Evolutionary conservation across 2,113 vertebrate genomes (phyloP), one percentile per base, ranked within the genome.

Genomic region (Fregetta grallaria): DNA sequence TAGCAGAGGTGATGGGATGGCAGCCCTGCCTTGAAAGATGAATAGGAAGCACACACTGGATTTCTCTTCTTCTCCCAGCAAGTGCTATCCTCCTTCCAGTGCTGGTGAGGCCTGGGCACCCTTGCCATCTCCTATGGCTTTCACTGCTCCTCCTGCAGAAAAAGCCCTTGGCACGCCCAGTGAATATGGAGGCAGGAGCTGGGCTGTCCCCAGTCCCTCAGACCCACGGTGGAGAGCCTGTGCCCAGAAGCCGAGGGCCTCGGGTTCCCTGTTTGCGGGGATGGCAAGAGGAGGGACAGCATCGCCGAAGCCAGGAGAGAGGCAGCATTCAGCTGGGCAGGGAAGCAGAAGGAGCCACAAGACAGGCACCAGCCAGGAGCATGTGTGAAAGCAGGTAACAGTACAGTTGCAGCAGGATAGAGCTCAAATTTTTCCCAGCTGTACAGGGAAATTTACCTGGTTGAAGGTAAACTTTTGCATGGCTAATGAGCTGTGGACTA

Each of bases 191-290:
- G 59, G 10, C 32, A 65, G 55, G 44, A 81, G 26, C 53, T 38
- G 36, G 30, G 47, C 67, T 86, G 8, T 38, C 29, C 21, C 27
- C 44, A 19, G n/a, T 23, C 40, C 27, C 59, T 80, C 68, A 58
- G 47, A 16, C 23, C 27, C n/a, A 2, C 0, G 0, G 44, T 11
- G 9, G 23, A 72, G 22, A 81, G 15, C 52, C 65, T 45, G 16
- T 5, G 1, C 22, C 38, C 50, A 67, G 65, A 75, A 76, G 4
- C 47, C 26, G 42, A 84, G 59, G 18, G 40, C 59, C 36, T 55
- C 0, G 0, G 44, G 32, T 16, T 61, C 16, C 22, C 72, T 15
- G 3, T 84, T 50, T 84, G 19, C 63, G 71, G 45, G 22, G 50
- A 2, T n/a, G 42, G 11, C 34, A 77, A 55, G 34, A 40, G 23